Base-by-base conservation (phyloP, 2,797 vertebrate species). In the Silurus aristotelis region DNA sequence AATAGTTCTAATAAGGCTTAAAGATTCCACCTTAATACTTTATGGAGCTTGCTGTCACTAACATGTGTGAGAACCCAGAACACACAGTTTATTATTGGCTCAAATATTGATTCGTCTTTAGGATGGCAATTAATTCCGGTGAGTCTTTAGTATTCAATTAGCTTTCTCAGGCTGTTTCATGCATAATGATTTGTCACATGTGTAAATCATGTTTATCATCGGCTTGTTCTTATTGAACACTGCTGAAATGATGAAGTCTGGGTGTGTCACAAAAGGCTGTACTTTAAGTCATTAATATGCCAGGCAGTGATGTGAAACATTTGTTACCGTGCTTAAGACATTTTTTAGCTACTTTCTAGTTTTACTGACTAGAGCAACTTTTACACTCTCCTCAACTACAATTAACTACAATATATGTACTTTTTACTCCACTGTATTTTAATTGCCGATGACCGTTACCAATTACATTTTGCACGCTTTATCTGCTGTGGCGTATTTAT, bases 61-160 rank as follows among this genome's bases (percentile, higher is more conserved):
- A 20, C 20, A 31, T 10, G 52, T 31, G 20, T 43, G 17, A 77
- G 55, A 17, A 38, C 58, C 17, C 1, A 38, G 17, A 5, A 56
- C 58, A 56, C 17, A n/a, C 20, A 63, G 58, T n/a, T 46, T 46
- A 61, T 63, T 63, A 79, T 31, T 19, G 52, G n/a, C 8, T 56
- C 31, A 77, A 38, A 38, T 38, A 77, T 48, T 17, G 43, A 64
- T 64, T 64, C 25, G 43, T 19, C 77, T 63, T 79, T 77, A 71
- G 38, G 31, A 78, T n/a, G 15, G 20, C 58, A 15, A 61, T 78
- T 15, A 31, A 46, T 78, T 46, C 43, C 43, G 38, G 20, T 15
- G 58, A 61, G 31, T 15, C 58, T 78, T 61, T 61, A 52, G 58
- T 61, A 43, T 15, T 78, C 43, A 78, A 43, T 43, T 78, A 43